These are phyloP conservation scores for Acanthiza pusilla DNA, from an alignment of 2,797 vertebrate species.

Conservation along the genomic window DNA sequence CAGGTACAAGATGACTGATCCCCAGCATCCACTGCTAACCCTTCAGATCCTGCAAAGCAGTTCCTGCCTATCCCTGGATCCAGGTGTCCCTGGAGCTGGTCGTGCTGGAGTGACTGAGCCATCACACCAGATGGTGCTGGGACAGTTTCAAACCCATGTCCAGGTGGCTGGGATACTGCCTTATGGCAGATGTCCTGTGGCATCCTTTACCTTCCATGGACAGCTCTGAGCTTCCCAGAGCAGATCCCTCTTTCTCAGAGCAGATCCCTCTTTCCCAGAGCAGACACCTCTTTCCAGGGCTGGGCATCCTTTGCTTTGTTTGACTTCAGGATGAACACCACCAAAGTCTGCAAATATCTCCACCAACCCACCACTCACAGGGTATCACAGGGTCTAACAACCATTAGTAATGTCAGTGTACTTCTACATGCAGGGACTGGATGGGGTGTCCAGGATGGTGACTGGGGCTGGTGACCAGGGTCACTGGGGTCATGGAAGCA, in stretches of 20 bases:
- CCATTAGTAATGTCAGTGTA: not conserved
- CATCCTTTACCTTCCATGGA: not conserved
- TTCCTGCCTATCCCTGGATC: not conserved
- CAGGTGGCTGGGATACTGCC: not conserved
- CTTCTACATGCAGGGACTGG: not conserved
- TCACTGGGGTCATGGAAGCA: not conserved
- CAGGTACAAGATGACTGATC: not conserved
- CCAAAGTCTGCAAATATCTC: not conserved
- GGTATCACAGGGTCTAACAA: not conserved
- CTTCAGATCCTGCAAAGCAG: not conserved
- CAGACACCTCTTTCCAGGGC: not conserved
- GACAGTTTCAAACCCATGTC: not conserved
- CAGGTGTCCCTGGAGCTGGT: not conserved
- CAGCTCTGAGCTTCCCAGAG: not conserved
- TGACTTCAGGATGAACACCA: not conserved
- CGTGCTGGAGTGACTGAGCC: not conserved
- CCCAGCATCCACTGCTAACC: not conserved
- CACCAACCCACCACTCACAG: not conserved
- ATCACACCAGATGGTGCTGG: rapidly evolving
- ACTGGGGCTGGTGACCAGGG: too few relatives aligned
- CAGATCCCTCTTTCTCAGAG: not conserved
- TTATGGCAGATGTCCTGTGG: not conserved
- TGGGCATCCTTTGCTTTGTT: not conserved
- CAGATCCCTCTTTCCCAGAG: not conserved
- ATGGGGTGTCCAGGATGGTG: too few relatives aligned